Conservation (phyloP, 2,888 invertebrate species). For the Andrena dorsata region DNA sequence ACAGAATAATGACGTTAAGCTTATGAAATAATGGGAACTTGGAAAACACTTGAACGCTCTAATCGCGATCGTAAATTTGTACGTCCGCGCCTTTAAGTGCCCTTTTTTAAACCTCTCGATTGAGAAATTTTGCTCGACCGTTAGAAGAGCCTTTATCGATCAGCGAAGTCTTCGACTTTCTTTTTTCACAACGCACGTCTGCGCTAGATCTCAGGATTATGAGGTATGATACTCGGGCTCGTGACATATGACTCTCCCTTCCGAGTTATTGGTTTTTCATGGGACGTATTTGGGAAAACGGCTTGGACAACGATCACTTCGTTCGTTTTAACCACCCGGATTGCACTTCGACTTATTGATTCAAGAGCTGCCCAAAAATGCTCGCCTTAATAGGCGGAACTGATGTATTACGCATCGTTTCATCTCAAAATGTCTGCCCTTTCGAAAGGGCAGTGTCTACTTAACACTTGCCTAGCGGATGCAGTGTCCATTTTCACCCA, state of each 20-base stretch:
- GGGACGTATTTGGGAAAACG: conserved; percentile 9
- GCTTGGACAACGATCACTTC: conserved; percentile 3
- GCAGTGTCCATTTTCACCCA: too few relatives aligned
- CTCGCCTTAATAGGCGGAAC: not conserved
- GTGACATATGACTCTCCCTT: conserved; percentile 48
- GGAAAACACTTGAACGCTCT: conserved; percentile 44
- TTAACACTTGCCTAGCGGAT: too few relatives aligned
- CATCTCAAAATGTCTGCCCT: not conserved
- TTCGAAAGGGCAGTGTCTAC: not conserved
- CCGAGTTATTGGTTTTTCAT: conserved; percentile 20
- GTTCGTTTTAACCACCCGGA: not conserved
- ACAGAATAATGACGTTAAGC: conserved; percentile 13
- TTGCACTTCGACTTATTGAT: conserved; percentile 12
- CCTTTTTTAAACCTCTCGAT: conserved; percentile 36
- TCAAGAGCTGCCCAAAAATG: not conserved
- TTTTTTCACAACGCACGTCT: conserved; percentile 17
- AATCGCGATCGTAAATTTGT: conserved; percentile 68
- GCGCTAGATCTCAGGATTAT: conserved; percentile 40
- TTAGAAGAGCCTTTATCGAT: conserved; percentile 44
- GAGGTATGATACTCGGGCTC: conserved; percentile 39
- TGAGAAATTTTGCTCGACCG: conserved; percentile 59
- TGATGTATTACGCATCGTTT: not conserved
- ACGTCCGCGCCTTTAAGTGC: conserved; percentile 13
- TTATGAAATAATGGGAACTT: conserved; percentile 42
- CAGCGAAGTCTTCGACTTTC: not conserved